phyloP scores from a whole-genome alignment of 1,140 invertebrate species.

The Drosophila pachea region DNA sequence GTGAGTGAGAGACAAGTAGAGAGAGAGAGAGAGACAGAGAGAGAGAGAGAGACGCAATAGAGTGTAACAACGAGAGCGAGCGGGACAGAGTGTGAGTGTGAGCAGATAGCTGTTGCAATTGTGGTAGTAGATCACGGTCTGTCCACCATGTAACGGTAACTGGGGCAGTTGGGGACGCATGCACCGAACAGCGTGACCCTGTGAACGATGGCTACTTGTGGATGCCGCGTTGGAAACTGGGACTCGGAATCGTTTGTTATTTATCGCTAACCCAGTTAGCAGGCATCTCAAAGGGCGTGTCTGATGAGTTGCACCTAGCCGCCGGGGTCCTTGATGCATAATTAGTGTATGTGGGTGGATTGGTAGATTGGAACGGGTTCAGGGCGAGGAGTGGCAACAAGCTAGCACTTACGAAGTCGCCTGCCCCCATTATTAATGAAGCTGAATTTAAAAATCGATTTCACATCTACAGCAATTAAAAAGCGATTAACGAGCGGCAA shows the following conservation, averaged over 20 bases:
- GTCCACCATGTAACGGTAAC: constrained; percentile 43
- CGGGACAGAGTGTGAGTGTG: constrained; percentile 6
- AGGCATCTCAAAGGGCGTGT: constrained; percentile 34
- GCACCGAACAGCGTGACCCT: constrained; percentile 56
- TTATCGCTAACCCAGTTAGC: constrained; percentile 73
- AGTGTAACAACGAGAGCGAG: neutral
- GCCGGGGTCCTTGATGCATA: constrained; percentile 38
- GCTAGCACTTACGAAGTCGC: neutral
- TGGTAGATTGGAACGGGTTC: neutral
- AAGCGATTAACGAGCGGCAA: constrained; percentile 38
- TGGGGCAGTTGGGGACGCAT: constrained; percentile 60
- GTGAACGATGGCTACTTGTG: constrained; percentile 42
- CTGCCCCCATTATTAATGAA: constrained; percentile 21
- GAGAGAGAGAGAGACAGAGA: neutral
- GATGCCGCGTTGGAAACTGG: constrained; percentile 59
- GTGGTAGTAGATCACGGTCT: constrained; percentile 75
- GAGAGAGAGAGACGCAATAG: neutral
- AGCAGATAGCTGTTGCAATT: constrained; percentile 34
- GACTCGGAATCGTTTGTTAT: constrained; percentile 69
- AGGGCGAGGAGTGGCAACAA: neutral
- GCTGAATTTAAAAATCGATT: constrained; percentile 45
- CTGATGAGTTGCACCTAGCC: constrained; percentile 39
- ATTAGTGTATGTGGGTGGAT: constrained; percentile 35
- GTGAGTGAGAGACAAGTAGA: neutral
- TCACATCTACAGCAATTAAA: constrained; percentile 41